Conservation (phyloP, 2,888 invertebrate species). For the Mechanitis mazaeus region DNA sequence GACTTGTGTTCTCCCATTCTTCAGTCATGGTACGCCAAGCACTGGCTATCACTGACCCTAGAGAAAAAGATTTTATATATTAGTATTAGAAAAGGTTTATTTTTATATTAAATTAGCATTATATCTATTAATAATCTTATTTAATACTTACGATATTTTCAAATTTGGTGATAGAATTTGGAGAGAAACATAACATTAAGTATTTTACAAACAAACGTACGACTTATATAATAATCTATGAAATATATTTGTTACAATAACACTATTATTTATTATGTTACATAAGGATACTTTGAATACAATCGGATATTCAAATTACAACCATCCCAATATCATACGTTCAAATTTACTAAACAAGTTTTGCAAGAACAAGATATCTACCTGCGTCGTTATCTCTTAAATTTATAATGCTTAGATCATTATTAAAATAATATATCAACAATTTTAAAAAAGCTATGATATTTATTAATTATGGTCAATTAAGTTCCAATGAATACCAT, state of each 20-base stretch:
- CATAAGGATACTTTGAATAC: neutral
- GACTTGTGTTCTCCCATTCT: conserved; percentile 90
- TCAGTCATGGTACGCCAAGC: conserved; percentile 92
- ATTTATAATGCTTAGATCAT: conserved; percentile 10
- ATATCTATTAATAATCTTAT: no score
- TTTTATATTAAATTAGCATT: no score
- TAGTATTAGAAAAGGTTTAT: no score
- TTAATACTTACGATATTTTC: no score
- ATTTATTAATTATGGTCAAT: conserved; percentile 3
- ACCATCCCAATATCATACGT: conserved; percentile 12
- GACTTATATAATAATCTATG: no score
- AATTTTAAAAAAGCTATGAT: neutral
- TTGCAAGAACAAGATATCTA: conserved; percentile 14
- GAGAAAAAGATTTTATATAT: conserved; percentile 7
- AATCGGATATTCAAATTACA: conserved; percentile 15
- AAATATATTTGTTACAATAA: no score
- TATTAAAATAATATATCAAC: neutral
- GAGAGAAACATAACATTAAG: no score
- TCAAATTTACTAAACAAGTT: conserved; percentile 23
- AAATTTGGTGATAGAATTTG: no score
- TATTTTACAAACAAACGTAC: no score
- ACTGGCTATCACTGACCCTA: conserved; percentile 80
- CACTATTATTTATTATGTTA: no score
- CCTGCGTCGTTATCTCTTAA: conserved; percentile 17
- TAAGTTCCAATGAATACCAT: neutral